Conservation (phyloP, 2,888 invertebrate genomes). For the Laothoe populi region DNA sequence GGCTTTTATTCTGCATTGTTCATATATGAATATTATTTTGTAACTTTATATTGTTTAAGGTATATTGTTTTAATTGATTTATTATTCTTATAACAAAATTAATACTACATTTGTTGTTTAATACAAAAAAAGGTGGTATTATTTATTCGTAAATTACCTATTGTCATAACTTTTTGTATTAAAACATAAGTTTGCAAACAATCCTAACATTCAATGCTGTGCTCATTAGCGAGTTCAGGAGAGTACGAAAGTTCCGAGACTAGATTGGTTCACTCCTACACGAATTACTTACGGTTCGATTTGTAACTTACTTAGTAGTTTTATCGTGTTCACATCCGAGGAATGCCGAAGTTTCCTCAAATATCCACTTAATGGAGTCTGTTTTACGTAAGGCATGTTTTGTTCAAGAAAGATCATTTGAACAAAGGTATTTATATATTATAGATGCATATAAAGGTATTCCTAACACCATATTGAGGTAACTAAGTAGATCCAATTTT, state of each 20-base stretch:
- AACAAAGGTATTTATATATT: too few species aligned
- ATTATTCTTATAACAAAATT: background rate
- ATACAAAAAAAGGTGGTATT: background rate
- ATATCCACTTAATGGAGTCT: background rate
- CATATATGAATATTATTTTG: too few species aligned
- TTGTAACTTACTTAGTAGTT: slow-evolving; percentile 2
- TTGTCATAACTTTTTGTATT: background rate
- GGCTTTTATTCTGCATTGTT: too few species aligned
- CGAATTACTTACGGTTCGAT: slow-evolving; percentile 7
- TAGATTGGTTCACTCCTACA: background rate
- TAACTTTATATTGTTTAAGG: too few species aligned
- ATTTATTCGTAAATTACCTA: background rate
- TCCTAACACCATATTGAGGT: too few species aligned
- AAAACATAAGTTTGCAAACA: background rate
- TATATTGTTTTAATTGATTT: too few species aligned
- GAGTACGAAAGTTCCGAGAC: background rate
- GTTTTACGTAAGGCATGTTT: background rate
- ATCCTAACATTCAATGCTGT: background rate
- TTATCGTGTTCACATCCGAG: background rate
- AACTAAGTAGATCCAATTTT: too few species aligned
- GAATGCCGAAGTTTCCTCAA: background rate
- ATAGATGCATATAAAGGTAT: too few species aligned
- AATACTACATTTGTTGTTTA: too few species aligned
- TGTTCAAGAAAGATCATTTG: too few species aligned
- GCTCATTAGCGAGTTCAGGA: background rate